Conservation (phyloP, 2,888 invertebrate genomes). For the Harpalus rubripes region DNA sequence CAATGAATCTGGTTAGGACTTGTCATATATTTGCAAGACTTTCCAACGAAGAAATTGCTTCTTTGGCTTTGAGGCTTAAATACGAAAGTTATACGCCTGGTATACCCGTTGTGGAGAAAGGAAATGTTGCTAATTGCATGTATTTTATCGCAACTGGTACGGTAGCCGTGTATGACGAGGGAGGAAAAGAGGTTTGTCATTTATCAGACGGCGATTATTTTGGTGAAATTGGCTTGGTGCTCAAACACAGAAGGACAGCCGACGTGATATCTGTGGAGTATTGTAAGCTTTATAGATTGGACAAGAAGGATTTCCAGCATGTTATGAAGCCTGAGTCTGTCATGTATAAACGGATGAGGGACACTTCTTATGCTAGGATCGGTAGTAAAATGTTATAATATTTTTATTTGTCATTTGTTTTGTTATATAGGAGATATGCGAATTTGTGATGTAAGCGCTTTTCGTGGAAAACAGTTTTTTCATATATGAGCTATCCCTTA, state of each 20-base stretch:
- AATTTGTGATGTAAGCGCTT: too few species aligned
- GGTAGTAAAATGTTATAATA: neutral
- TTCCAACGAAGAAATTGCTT: neutral
- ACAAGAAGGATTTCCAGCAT: neutral
- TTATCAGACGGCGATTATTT: conserved; percentile 26
- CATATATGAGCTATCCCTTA: too few species aligned
- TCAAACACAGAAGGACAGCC: neutral
- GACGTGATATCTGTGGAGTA: neutral
- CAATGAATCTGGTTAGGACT: neutral
- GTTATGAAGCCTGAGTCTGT: neutral
- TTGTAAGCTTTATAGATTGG: conserved; percentile 3
- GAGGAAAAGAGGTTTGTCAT: neutral
- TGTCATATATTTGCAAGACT: conserved; percentile 9
- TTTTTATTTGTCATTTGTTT: neutral
- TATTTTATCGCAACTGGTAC: conserved; percentile 23
- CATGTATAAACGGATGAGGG: conserved; percentile 6
- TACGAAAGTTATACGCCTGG: conserved; percentile 19
- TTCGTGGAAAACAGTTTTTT: too few species aligned
- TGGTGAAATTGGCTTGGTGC: conserved; percentile 4
- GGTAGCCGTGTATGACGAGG: neutral
- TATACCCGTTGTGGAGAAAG: neutral
- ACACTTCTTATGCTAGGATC: neutral
- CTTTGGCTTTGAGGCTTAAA: neutral
- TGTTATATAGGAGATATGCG: too few species aligned
- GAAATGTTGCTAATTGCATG: conserved; percentile 12